Base-by-base conservation (phyloP, 1,140 invertebrate genomes). In the Bombyx mandarina region DNA sequence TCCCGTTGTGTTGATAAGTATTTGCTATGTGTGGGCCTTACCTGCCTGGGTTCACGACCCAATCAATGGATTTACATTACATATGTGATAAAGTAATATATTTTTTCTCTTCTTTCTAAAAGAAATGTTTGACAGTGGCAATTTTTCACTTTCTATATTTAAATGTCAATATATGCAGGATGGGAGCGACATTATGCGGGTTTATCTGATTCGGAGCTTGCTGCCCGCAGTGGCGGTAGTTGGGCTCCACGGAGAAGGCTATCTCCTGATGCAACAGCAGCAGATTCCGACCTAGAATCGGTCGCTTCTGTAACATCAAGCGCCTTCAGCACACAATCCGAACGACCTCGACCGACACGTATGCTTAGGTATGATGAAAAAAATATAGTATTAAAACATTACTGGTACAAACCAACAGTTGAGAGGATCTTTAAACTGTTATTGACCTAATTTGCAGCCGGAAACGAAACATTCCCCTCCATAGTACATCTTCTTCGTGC, bases 311-410 rank as follows among this genome's bases (percentile, higher is more conserved):
- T 95, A 58, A 95, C 94, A 50, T 96, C 95, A 74, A 96, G 95
- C 90, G 94, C 95, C 73, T 96, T 97, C 86, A 96, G 95, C 69
- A 97, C 95, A 58, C 96, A 97, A 85, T 96, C 95, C 67, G 96
- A 97, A 89, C 88, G 95, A 70, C 94, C 94, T 10, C 89, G 94
- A 62, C 93, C 92, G 56, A 94, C 93, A 4, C 74, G 84, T 26
- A 87, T 85, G 84, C 75, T 87, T 59, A 85, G 84, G 84, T 87
- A 81, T 43, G 26, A 3, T 1, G 1, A 35, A 35, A 35, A 35
- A 18, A 0, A 35, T 35, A 35, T 35, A 35, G 26, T 54, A 10
- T 44, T 54, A 12, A 9, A 12, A 57, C 54, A 7, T 51, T 54
- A 47, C 46, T 54, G 43, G 45, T 42, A 6, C 44, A 43, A 6